Percentiles rank a stretch among this genome's conserved stretches.
phyloP scores from a whole-genome alignment of 2,888 invertebrate species.

The Meliscaeva auricollis region DNA sequence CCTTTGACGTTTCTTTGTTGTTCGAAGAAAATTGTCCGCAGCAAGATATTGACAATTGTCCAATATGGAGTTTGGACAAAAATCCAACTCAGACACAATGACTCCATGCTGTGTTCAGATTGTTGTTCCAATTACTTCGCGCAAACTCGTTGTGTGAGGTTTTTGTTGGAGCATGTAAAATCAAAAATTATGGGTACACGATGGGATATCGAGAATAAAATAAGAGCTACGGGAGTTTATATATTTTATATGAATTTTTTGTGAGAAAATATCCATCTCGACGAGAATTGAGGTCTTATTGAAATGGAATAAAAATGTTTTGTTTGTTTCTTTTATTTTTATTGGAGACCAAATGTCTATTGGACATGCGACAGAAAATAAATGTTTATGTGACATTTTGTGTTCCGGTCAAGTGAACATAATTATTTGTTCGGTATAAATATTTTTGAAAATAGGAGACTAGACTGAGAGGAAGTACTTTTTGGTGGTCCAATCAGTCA shows the following conservation, averaged over 20 bases:
- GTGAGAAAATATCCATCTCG: conserved; percentile 55
- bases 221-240: conserved; percentile 67
- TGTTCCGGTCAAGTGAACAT: conserved; percentile 52
- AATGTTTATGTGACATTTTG: conserved; percentile 64
- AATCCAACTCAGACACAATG: conserved; percentile 66
- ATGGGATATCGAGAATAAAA: conserved; percentile 61
- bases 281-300: background rate
- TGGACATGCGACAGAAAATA: conserved; percentile 61
- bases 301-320: conserved; percentile 15
- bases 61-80: conserved; percentile 43
- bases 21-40: conserved; percentile 39
- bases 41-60: conserved; percentile 58
- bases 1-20: conserved; percentile 65
- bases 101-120: conserved; percentile 68
- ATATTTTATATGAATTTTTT: conserved; percentile 32
- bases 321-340: background rate
- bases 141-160: conserved; percentile 65
- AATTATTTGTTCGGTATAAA: background rate
- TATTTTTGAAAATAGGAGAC: background rate
- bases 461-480: background rate
- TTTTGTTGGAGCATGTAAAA: conserved; percentile 14
- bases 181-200: conserved; percentile 63
- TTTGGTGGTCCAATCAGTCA: conserved; percentile 56
- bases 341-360: conserved; percentile 70
- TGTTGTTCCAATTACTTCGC: conserved; percentile 46